phyloP scores from a whole-genome alignment of 2,888 invertebrate genomes.

The Athripsodes cinereus region DNA sequence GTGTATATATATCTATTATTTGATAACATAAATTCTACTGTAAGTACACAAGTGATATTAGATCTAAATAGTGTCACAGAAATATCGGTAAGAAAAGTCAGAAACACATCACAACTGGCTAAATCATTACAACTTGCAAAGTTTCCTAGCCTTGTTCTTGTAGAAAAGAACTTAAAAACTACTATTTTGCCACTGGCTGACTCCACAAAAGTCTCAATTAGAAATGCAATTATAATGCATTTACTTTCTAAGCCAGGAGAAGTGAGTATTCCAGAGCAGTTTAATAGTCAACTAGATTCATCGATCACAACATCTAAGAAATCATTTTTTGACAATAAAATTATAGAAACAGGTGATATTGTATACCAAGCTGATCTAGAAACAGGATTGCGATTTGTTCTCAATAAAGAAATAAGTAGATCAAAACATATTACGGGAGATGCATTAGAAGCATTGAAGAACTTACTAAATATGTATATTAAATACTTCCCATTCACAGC shows the following conservation, averaged over 20 bases:
- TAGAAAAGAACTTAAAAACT: conserved; percentile 41
- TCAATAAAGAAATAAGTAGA: conserved; percentile 78
- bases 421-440: conserved; percentile 64
- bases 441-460: conserved; percentile 64
- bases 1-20: conserved; percentile 60
- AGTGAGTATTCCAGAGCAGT: neutral
- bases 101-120: conserved; percentile 50
- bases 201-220: conserved; percentile 41
- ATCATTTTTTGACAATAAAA: conserved; percentile 12
- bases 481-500: conserved; percentile 74
- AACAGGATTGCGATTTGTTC: conserved; percentile 74
- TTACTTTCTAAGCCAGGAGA: conserved; percentile 37
- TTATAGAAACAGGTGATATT: conserved; percentile 40
- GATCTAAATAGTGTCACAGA: conserved; percentile 55
- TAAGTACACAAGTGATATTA: conserved; percentile 62
- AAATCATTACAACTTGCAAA: conserved; percentile 41
- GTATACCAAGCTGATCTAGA: conserved; percentile 86
- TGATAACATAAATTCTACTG: conserved; percentile 55
- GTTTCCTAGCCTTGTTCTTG: conserved; percentile 52
- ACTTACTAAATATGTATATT: conserved; percentile 64
- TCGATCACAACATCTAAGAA: conserved; percentile 25
- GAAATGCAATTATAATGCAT: conserved; percentile 49
- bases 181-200: conserved; percentile 40
- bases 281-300: neutral
- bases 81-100: conserved; percentile 54